Evolutionary conservation across 2,797 vertebrate genomes (phyloP).

Genomic region (Periparus ater): DNA sequence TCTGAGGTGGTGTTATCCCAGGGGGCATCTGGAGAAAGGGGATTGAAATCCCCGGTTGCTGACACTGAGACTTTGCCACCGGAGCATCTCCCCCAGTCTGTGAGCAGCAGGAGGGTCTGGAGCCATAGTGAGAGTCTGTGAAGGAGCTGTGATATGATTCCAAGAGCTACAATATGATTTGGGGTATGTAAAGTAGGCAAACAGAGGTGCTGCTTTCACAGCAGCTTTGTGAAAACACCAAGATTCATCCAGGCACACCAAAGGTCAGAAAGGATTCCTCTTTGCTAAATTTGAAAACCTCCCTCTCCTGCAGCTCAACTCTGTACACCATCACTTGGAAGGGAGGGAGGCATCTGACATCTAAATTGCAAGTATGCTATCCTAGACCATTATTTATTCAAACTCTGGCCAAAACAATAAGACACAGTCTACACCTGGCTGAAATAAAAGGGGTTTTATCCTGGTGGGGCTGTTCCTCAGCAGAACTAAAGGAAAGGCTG

Average conservation of each 20-base stretch:
- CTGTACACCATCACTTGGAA: background rate
- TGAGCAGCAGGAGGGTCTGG: background rate
- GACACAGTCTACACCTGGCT: background rate
- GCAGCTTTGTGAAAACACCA: background rate
- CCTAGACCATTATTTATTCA: background rate
- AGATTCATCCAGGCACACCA: background rate
- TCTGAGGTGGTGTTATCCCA: background rate
- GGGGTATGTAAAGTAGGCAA: background rate
- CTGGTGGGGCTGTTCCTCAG: background rate
- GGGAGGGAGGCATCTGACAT: background rate
- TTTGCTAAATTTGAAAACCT: background rate
- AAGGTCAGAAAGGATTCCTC: background rate
- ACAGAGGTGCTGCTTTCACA: background rate
- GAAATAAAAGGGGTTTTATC: background rate
- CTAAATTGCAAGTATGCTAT: background rate
- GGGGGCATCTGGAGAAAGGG: background rate
- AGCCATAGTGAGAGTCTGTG: background rate
- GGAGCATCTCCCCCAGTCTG: background rate
- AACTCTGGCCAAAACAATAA: background rate
- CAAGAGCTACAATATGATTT: background rate
- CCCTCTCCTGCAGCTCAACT: background rate
- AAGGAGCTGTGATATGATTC: fast-evolving
- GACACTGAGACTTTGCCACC: background rate
- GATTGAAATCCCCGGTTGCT: background rate
- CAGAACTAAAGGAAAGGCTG: background rate